Percentiles rank a stretch among this genome's conserved stretches.
Conservation (phyloP, 1,140 invertebrate genomes). For the Yoshiicerus persimilis region DNA sequence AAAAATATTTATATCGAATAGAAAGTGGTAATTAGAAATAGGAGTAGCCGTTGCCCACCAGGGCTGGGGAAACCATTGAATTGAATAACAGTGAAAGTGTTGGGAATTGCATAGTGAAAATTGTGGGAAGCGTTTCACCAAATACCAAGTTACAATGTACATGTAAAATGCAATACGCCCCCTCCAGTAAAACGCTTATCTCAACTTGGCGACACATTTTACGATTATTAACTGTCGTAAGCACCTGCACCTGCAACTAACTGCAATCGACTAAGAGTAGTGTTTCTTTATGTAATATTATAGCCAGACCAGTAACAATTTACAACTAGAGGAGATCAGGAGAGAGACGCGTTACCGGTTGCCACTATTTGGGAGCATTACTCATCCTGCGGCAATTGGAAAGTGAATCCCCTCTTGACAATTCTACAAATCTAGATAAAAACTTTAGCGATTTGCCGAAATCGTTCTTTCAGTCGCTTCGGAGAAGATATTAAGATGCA, state of each 20-base stretch:
- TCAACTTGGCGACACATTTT: background rate
- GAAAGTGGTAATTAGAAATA: background rate
- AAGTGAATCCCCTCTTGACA: background rate
- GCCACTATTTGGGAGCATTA: background rate
- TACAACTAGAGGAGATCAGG: background rate
- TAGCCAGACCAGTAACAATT: no score
- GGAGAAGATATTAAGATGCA: background rate
- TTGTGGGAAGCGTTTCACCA: background rate
- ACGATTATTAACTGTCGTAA: background rate
- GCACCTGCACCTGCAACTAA: background rate
- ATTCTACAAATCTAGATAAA: background rate
- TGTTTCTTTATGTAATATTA: no score
- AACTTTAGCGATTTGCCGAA: background rate
- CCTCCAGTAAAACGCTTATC: background rate
- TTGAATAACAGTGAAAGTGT: background rate
- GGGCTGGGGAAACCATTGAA: no score
- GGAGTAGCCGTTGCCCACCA: background rate
- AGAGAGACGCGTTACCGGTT: background rate
- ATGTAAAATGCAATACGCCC: background rate
- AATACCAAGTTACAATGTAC: background rate
- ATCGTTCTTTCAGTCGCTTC: background rate
- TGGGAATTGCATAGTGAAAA: no score
- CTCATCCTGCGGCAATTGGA: background rate
- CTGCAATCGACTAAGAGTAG: background rate
- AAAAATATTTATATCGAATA: background rate